Evolutionary conservation across 2,113 vertebrate species (phyloP), one percentile per base, ranked within the genome.

Genomic region (Motacilla tschutschensis): DNA sequence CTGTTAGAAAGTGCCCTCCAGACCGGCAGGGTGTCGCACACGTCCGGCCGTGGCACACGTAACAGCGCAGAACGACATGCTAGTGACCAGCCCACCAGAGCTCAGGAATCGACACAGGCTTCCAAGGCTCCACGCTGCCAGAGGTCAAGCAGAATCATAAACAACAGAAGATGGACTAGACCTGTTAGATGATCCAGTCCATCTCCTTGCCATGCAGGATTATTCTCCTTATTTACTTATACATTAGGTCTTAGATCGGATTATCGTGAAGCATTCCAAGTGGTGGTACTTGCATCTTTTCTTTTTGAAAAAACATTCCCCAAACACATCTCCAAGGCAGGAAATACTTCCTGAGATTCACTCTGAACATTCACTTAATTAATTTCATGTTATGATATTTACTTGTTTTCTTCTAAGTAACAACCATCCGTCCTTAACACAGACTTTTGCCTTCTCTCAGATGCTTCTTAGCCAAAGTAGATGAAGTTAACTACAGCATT

Each of bases 91-190:
- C 74, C 88, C 72, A 66, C 71, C 77, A 79, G 87, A 89, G 63
- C 88, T 93, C 79, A 71, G 60, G 79, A 79, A 92, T 63, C 2
- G 18, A 91, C 84, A 94, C 36, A 90, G 90, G 89, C 76, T 94
- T 94, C 94, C 92, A 91, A 88, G 92, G 90, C 92, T 87, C 92
- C 93, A 91, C 82, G 69, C 92, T 95, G 92, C 88, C 92, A 94
- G 90, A 93, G 84, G 79, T 93, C 90, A 93, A 95, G 92, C 94
- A 88, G 83, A 94, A 90, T 93, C 87, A 92, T 84, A 17, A 93
- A 87, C 77, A 89, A 83, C 29, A 88, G 92, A 89, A 90, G 92
- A 94, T 93, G 87, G 93, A 93, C 92, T 91, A 80, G 90, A 93
- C 65, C 69, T 91, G 46, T 47, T 70, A 89, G 21, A 50, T 65